Base-by-base conservation (phyloP, 1,140 invertebrate genomes). In the Panulirus ornatus region DNA sequence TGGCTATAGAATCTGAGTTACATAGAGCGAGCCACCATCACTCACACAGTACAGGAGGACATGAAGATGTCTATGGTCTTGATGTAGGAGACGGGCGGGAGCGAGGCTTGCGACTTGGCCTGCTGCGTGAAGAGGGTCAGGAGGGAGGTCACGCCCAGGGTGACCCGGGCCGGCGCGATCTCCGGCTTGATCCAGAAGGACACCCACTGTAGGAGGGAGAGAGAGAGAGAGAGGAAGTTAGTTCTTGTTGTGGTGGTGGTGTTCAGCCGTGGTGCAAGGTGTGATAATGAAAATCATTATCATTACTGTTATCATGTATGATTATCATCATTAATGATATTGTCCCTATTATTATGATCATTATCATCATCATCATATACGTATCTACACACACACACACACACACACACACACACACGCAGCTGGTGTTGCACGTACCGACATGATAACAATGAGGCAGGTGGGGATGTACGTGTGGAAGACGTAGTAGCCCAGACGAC, bases 61-160 rank as follows among this genome's bases (percentile, higher is more conserved):
- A 92, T 92, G 75, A 92, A 92, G 27, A 91, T 91, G 75, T 91
- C 91, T 81, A 91, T 91, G 85, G 85, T 89, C 36, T 91, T 91
- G 70, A 91, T 91, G 58, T 91, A 98, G 0, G 97, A 98, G 0
- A 98, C 97, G 0, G 97, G 97, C 8, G 97, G 97, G 73, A 98
- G 93, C 14, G 97, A 96, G 0, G 97, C 97, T 93, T 98, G 97
- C 87, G 97, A 97, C 94, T 98, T 98, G 0, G 97, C 97, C 93
- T 98, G 97, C 92, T 98, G 97, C 1, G 97, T 98, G 5, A 97
- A 98, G 1, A 98, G 95, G 0, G 97, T 98, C 38, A 98, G 95
- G 1, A 98, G 94, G 6, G 97, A 98, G 38, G 97, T 98, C 47
- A 98, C 97, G 3, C 98, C 97, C 0, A 99, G 94, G 0, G 97